Evolutionary conservation across 1,140 invertebrate species (phyloP).

Genomic region (Brevipalpus yothersi): DNA sequence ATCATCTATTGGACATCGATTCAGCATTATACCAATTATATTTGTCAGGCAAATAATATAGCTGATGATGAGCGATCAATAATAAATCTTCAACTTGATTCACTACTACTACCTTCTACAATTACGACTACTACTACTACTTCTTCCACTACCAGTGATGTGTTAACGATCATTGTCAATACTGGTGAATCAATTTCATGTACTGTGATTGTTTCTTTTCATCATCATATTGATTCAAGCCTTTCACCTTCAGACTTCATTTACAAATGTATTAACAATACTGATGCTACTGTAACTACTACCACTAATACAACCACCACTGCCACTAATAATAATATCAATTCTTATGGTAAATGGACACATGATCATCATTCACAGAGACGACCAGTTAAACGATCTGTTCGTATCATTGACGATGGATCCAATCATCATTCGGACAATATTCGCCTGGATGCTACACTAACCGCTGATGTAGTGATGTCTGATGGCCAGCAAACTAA

Average conservation of each 20-base stretch:
- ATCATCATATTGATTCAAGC: conserved; percentile 46
- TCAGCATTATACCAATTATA: conserved; percentile 14
- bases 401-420: background rate
- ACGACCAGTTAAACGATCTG: conserved; percentile 19
- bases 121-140: background rate
- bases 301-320: no score
- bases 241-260: conserved; percentile 41
- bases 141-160: conserved; percentile 18
- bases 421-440: background rate
- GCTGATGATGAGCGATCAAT: conserved; percentile 14
- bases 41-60: conserved; percentile 15
- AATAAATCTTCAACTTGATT: conserved; percentile 10
- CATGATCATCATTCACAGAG: background rate
- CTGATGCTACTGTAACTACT: no score
- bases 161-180: conserved; percentile 43
- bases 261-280: no score
- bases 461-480: conserved; percentile 17
- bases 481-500: conserved; percentile 55
- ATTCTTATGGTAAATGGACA: no score
- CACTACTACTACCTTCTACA: background rate
- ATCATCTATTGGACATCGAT: conserved; percentile 8
- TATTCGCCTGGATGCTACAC: conserved; percentile 1
- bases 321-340: no score
- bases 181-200: conserved; percentile 55
- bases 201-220: conserved; percentile 38